phyloP scores from a whole-genome alignment of 2,888 invertebrate species.

The Boloria euphrosyne region DNA sequence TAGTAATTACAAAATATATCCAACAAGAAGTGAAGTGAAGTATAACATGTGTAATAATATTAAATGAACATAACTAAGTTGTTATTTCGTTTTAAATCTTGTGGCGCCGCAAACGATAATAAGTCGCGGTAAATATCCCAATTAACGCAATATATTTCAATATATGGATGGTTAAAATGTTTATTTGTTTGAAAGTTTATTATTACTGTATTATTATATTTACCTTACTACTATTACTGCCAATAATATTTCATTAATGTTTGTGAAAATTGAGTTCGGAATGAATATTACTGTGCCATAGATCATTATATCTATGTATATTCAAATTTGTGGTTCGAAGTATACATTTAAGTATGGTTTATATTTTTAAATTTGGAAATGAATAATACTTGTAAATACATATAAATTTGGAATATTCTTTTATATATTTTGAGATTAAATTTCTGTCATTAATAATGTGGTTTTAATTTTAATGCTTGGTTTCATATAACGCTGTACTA shows the following conservation, averaged over 20 bases:
- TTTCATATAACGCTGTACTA: background rate
- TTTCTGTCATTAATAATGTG: conserved; percentile 56
- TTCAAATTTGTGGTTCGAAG: conserved; percentile 26
- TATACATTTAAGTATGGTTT: conserved; percentile 27
- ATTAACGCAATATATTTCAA: background rate
- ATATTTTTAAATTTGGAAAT: conserved; percentile 36
- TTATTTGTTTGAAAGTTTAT: conserved; percentile 29
- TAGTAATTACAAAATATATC: too few relatives aligned
- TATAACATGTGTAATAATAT: too few relatives aligned
- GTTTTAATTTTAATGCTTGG: conserved; percentile 48
- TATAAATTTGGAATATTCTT: conserved; percentile 64
- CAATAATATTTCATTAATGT: conserved; percentile 48
- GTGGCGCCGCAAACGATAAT: too few relatives aligned
- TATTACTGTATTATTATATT: conserved; percentile 23
- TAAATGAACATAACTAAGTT: too few relatives aligned
- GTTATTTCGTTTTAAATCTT: too few relatives aligned
- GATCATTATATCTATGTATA: conserved; percentile 40
- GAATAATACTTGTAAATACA: conserved; percentile 54
- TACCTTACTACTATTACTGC: conserved; percentile 58
- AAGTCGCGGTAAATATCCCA: background rate
- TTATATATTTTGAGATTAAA: conserved; percentile 77
- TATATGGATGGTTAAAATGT: conserved; percentile 14
- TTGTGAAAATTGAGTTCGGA: conserved; percentile 34
- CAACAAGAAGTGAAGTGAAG: too few relatives aligned
- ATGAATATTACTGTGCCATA: conserved; percentile 65